These are phyloP conservation scores for Microtus pennsylvanicus DNA, from an alignment of 2,113 vertebrate genomes.

Conservation along the genomic window DNA sequence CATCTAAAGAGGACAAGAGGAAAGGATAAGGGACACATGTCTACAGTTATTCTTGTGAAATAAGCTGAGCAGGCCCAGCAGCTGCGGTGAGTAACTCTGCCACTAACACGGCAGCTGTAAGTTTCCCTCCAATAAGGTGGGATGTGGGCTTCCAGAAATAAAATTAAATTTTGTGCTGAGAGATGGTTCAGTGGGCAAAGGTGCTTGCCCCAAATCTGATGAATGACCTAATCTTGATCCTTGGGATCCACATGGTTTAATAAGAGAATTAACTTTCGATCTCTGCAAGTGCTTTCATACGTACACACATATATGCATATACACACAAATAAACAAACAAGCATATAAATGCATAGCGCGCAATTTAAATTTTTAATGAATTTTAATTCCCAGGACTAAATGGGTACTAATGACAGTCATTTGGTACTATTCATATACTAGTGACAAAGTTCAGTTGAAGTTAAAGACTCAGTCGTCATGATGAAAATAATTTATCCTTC, in stretches of 20 bases:
- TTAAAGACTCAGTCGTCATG: background rate
- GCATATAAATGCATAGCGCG: background rate
- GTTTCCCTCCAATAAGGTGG: background rate
- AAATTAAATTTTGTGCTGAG: background rate
- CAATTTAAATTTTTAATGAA: background rate
- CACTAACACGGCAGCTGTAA: background rate
- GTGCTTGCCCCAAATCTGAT: background rate
- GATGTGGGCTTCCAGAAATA: background rate
- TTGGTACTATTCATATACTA: background rate
- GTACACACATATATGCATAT: no score
- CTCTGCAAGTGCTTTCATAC: no score
- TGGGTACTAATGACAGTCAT: background rate
- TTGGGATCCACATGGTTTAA: background rate
- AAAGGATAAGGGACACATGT: background rate
- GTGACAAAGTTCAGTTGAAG: conserved; percentile 17
- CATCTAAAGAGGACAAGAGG: background rate
- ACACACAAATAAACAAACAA: background rate
- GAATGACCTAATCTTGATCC: background rate
- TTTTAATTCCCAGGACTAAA: background rate
- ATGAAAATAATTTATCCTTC: conserved; percentile 8
- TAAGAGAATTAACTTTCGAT: background rate
- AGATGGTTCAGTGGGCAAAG: background rate
- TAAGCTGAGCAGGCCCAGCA: background rate
- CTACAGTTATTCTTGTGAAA: background rate
- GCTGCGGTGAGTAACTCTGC: background rate